phyloP scores from a whole-genome alignment of 2,888 invertebrate species.

The Neoitamus cyanurus region DNA sequence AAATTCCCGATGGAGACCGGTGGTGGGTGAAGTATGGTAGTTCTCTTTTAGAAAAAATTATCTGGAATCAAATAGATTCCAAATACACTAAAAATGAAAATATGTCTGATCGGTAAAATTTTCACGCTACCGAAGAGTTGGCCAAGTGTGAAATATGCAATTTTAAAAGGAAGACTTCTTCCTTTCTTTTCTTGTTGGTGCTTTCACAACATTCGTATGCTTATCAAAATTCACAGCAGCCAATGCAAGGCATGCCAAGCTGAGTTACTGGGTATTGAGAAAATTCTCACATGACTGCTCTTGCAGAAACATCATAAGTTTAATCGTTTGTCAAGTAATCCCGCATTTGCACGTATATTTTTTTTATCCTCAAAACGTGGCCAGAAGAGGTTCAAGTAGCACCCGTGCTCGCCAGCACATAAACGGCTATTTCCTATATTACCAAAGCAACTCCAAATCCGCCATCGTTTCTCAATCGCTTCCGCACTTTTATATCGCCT shows the following conservation, averaged over 20 bases:
- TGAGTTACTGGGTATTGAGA: neutral
- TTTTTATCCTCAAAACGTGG: neutral
- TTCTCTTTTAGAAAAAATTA: no score
- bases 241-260: neutral
- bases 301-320: neutral
- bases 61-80: no score
- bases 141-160: neutral
- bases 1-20: no score
- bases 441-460: neutral
- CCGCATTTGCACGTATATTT: neutral
- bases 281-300: neutral
- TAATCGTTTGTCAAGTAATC: neutral
- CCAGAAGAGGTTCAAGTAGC: neutral
- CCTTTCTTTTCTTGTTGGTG: neutral
- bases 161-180: neutral
- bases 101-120: neutral
- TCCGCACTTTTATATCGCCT: neutral
- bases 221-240: neutral
- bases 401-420: neutral
- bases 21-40: no score
- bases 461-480: neutral
- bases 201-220: neutral
- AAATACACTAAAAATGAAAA: neutral
- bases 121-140: neutral
- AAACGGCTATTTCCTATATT: neutral